phyloP scores from a whole-genome alignment of 2,797 vertebrate genomes.

The Novumbra hubbsi region DNA sequence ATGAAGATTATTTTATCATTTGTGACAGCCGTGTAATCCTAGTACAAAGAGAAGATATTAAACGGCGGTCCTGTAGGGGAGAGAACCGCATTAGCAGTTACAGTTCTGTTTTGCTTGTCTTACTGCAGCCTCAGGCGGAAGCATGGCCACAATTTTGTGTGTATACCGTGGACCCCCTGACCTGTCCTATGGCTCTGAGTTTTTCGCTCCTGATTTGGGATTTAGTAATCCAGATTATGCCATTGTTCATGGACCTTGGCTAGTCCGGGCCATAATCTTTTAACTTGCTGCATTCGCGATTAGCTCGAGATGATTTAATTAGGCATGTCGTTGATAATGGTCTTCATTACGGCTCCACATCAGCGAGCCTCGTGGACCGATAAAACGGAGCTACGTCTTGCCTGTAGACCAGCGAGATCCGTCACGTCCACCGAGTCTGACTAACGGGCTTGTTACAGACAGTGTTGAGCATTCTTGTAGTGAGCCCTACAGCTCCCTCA shows the following conservation, averaged over 20 bases:
- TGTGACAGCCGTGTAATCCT: background rate
- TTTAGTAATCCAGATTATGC: slow-evolving; percentile 70
- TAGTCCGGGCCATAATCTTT: slow-evolving; percentile 60
- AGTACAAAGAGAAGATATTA: slow-evolving; percentile 17
- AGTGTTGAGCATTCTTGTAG: background rate
- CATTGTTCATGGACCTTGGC: slow-evolving; percentile 63
- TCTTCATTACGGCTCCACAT: slow-evolving; percentile 37
- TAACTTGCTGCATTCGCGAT: slow-evolving; percentile 65
- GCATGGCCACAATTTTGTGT: slow-evolving; percentile 16
- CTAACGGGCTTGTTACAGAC: background rate
- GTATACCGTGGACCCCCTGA: slow-evolving; percentile 22
- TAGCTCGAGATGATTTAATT: slow-evolving; percentile 71
- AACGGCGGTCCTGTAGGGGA: slow-evolving; percentile 12
- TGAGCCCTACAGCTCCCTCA: background rate
- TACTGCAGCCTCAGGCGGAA: slow-evolving; percentile 1
- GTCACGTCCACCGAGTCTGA: background rate
- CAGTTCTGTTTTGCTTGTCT: background rate
- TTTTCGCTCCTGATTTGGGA: slow-evolving; percentile 58
- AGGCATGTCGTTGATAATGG: slow-evolving; percentile 56
- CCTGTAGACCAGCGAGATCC: slow-evolving; percentile 7
- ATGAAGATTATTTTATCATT: background rate
- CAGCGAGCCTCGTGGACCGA: slow-evolving; percentile 18
- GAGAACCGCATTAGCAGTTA: background rate
- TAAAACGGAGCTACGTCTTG: background rate
- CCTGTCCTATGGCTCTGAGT: slow-evolving; percentile 40